Evolutionary conservation across 2,113 vertebrate species (phyloP).

Genomic region (Eubucco bourcierii): DNA sequence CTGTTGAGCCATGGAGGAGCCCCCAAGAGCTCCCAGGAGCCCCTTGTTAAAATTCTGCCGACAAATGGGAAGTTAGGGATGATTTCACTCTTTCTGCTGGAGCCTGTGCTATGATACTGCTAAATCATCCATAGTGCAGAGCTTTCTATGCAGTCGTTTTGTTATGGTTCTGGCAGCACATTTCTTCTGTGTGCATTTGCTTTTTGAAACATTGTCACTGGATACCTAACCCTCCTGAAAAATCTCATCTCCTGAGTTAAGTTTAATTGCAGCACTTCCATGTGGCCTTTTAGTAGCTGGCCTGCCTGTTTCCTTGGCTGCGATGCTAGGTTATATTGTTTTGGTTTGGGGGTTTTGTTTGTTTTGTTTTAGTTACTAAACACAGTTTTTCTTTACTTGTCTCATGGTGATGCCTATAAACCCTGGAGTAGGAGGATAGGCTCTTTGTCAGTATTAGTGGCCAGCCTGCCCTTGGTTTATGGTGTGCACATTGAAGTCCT

Average conservation of each 20-base stretch:
- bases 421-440: background rate
- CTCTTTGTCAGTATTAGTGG: background rate
- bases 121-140: slow-evolving; percentile 52
- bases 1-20: slow-evolving; percentile 56
- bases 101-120: slow-evolving; percentile 12
- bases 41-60: slow-evolving; percentile 50
- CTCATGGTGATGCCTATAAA: background rate
- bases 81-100: slow-evolving; percentile 54
- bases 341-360: background rate
- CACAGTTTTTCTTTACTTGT: background rate
- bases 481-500: background rate
- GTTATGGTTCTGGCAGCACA: slow-evolving; percentile 2
- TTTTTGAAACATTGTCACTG: background rate
- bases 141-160: slow-evolving; percentile 20
- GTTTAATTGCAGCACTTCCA: background rate
- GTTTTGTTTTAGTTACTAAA: background rate
- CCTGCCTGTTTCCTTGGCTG: background rate
- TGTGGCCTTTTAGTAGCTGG: background rate
- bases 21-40: slow-evolving; percentile 62
- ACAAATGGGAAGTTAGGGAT: slow-evolving; percentile 59
- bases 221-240: slow-evolving; percentile 11
- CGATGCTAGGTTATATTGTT: background rate
- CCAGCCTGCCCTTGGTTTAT: background rate
- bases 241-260: background rate
- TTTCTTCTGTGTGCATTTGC: slow-evolving; percentile 17